A percentile compares a stretch with the other conserved stretches of the same genome.
Evolutionary conservation across 1,140 invertebrate genomes (phyloP).

Genomic region (Steinernema khuongi): DNA sequence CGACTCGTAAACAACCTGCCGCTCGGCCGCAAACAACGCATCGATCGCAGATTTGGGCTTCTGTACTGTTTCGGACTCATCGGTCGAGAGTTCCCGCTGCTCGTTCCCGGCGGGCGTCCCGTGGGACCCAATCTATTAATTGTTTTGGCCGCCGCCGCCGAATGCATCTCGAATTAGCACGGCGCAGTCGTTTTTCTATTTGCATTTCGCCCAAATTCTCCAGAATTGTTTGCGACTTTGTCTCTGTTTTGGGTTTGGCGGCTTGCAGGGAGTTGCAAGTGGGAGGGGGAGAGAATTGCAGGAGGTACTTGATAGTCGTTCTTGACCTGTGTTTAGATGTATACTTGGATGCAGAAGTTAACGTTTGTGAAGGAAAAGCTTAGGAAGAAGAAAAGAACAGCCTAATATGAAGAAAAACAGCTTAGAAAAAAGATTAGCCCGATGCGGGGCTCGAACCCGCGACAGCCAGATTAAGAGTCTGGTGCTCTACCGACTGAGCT

Average conservation of each 20-base stretch:
- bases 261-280: too few relatives aligned
- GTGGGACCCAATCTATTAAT: not conserved
- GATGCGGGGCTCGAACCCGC: constrained; percentile 55
- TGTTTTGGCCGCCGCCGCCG: not conserved
- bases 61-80: not conserved
- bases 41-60: not conserved
- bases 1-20: constrained; percentile 4
- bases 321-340: too few relatives aligned
- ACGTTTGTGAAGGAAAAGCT: too few relatives aligned
- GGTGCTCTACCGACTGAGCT: constrained; percentile 42
- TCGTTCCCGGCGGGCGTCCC: not conserved
- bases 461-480: constrained; percentile 58
- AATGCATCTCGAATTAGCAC: too few relatives aligned
- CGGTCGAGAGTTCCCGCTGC: not conserved
- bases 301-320: too few relatives aligned
- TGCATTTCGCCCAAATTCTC: not conserved
- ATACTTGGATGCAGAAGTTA: too few relatives aligned
- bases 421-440: constrained; percentile 36
- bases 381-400: too few relatives aligned
- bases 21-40: not conserved
- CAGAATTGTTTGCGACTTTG: constrained; percentile 1
- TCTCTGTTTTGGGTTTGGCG: not conserved
- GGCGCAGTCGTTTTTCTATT: not conserved
- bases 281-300: too few relatives aligned
- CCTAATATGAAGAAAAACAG: too few relatives aligned